Evolutionary conservation across 2,113 vertebrate species (phyloP).

Genomic region (Alethe diademata): DNA sequence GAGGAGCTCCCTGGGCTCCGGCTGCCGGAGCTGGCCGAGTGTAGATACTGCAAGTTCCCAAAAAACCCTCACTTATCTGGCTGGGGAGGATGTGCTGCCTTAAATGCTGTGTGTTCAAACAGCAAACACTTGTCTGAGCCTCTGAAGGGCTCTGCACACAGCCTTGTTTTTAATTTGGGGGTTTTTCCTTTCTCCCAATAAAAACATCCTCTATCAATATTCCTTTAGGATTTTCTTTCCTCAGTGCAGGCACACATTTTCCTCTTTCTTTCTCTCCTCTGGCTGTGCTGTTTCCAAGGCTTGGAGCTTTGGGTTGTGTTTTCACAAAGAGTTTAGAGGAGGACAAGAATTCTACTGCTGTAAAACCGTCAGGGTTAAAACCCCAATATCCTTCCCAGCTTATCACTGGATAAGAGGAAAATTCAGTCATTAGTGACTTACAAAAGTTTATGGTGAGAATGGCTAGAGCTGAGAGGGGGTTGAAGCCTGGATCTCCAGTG

Average conservation of each 20-base stretch:
- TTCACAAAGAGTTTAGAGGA: background rate
- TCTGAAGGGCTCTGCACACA: background rate
- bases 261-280: background rate
- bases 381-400: background rate
- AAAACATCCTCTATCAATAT: background rate
- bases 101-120: background rate
- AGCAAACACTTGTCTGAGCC: background rate
- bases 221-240: background rate
- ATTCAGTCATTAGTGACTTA: background rate
- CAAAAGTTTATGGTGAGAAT: background rate
- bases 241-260: fast-evolving
- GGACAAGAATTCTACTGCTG: background rate
- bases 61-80: background rate
- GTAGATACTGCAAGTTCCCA: background rate
- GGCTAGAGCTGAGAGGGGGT: background rate
- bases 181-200: background rate
- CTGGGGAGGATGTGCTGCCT: background rate
- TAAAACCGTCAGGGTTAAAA: background rate
- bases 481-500: background rate
- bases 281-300: background rate
- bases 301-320: background rate
- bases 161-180: background rate
- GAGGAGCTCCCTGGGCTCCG: background rate
- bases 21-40: background rate
- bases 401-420: background rate